Percentiles rank a stretch among this genome's conserved stretches.
Evolutionary conservation across 1,140 invertebrate species (phyloP).

Genomic region (Magallana angulata): DNA sequence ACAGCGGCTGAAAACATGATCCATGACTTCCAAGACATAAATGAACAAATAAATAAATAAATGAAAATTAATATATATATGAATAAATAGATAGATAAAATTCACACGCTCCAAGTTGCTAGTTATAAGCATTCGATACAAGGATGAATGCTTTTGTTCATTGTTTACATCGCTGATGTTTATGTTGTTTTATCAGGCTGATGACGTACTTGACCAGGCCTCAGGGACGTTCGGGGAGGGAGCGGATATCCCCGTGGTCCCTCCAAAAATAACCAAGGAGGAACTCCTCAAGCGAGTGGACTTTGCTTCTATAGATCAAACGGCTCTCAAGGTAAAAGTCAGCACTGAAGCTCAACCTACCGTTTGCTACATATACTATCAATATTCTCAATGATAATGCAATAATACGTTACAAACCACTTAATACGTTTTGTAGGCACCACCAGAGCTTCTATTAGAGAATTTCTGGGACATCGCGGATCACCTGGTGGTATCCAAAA

Average conservation of each 20-base stretch:
- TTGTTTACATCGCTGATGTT: too few species aligned
- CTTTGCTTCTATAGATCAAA: conserved; percentile 48
- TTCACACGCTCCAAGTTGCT: too few species aligned
- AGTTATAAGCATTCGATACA: too few species aligned
- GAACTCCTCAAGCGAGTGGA: conserved; percentile 32
- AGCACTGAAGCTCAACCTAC: too few species aligned
- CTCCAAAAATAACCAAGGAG: conserved; percentile 38
- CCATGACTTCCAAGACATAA: too few species aligned
- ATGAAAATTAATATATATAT: too few species aligned
- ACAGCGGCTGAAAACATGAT: too few species aligned
- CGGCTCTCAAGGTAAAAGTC: conserved; percentile 45
- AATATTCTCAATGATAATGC: too few species aligned
- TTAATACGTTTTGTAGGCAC: conserved; percentile 6
- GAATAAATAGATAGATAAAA: too few species aligned
- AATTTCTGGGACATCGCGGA: conserved; percentile 48
- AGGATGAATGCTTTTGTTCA: too few species aligned
- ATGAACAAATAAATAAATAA: too few species aligned
- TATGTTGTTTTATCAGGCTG: neutral
- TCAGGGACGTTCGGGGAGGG: conserved; percentile 41
- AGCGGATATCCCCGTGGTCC: neutral
- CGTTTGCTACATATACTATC: too few species aligned
- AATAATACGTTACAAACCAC: neutral
- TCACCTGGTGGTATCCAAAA: conserved; percentile 43
- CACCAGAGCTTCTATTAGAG: conserved; percentile 43
- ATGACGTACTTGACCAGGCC: conserved; percentile 45